Percentiles rank a stretch among this genome's conserved stretches.
Conservation (phyloP, 2,113 vertebrate species). For the Orycteropus afer region DNA sequence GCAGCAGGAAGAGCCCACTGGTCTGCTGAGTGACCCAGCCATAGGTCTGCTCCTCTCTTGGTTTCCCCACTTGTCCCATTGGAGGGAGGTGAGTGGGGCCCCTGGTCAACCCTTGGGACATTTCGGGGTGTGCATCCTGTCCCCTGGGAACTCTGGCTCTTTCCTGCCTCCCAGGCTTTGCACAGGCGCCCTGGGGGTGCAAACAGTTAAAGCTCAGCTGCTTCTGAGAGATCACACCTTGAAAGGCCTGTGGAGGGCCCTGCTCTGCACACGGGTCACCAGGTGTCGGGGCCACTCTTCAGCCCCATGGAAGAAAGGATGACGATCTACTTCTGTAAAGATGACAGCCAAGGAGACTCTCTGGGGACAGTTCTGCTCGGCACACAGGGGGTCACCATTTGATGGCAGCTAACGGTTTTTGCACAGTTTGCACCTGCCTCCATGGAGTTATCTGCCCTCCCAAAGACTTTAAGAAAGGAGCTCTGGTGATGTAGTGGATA, state of each 20-base stretch:
- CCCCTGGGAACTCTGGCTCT: not conserved
- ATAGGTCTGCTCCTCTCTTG: not conserved
- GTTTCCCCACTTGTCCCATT: not conserved
- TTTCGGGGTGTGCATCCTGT: not conserved
- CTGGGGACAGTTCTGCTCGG: not conserved
- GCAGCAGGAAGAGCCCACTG: not conserved
- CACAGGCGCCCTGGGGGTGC: not conserved
- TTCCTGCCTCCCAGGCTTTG: not conserved
- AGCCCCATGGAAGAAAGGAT: not conserved
- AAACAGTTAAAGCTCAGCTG: not conserved
- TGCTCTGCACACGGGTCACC: too few species aligned
- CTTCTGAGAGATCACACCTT: too few species aligned
- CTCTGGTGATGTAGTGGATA: too few species aligned
- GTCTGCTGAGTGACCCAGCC: not conserved
- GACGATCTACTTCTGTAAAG: not conserved
- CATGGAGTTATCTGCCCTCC: not conserved
- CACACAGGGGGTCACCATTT: not conserved
- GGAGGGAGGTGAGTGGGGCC: not conserved
- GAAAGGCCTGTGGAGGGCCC: too few species aligned
- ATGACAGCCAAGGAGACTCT: not conserved
- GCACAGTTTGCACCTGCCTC: not conserved
- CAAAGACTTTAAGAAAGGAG: too few species aligned
- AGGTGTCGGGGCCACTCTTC: too few species aligned
- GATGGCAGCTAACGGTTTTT: not conserved
- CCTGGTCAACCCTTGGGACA: not conserved